Base-by-base conservation (phyloP, 1,140 invertebrate genomes). In the Carposina sasakii region DNA sequence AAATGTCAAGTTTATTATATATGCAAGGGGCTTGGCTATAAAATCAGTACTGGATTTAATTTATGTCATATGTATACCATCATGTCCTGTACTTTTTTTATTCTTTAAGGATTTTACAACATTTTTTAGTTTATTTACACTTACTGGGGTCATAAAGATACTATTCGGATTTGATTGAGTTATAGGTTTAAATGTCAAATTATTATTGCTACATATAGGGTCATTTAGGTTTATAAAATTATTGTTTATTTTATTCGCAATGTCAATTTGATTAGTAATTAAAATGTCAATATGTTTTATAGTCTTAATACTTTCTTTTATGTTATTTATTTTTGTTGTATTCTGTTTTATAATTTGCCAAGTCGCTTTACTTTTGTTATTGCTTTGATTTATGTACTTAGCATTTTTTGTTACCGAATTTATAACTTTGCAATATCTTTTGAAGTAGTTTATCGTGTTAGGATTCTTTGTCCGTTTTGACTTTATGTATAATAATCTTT, bases 341-440 rank as follows among this genome's bases (percentile, higher is more conserved):
- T 47, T 47, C 19, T 47, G 33, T 9, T 37, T 47, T 0, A 47
- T 37, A 1, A 47, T 37, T 16, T 24, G 1, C 45, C 45, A 47
- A 5, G 15, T 12, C 2, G 45, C 23, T 39, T 47, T 47, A 2
- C 13, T 39, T 22, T 37, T 39, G 20, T 47, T 47, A 12, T n/a
- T n/a, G 26, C 22, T 39, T 10, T 48, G 30, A 9, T 15, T 39
- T 3, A 48, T 40, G 10, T 20, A 31, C 3, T 40, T 48, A 10
- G 21, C 21, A 15, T 39, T 40, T 20, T 12, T 48, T 12, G 17
- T 47, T 4, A 36, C 33, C 3, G 16, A 1, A 30, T 48, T 48
- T 20, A 48, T 24, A 6, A 40, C 22, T 28, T 40, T 22, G 20
- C 36, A 26, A 24, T 48, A 48, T 16, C 40, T 39, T 15, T 39